Evolutionary conservation across 2,797 vertebrate genomes (phyloP).

Genomic region (Propithecus perrieri): DNA sequence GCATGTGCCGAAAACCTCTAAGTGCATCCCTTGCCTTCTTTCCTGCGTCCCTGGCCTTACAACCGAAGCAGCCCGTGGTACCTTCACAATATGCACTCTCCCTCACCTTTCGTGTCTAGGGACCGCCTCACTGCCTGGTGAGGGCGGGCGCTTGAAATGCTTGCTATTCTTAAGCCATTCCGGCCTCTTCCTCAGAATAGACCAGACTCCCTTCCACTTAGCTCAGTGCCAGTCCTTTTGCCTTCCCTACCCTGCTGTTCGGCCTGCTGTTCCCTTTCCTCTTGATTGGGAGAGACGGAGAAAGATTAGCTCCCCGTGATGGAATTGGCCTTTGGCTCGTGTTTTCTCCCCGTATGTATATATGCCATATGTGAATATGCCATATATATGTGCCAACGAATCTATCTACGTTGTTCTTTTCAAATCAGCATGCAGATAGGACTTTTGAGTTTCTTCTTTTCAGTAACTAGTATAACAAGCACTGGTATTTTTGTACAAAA

Average conservation of each 20-base stretch:
- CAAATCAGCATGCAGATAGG: constrained; percentile 79
- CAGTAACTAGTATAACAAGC: constrained; percentile 92
- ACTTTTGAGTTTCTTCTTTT: constrained; percentile 75
- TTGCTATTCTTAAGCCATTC: constrained; percentile 57
- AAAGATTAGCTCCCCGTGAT: constrained; percentile 54
- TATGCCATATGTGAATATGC: constrained; percentile 79
- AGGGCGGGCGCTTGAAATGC: background rate
- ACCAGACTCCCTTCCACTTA: background rate
- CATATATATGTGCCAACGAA: constrained; percentile 70
- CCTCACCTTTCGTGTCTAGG: background rate
- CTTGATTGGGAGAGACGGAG: background rate
- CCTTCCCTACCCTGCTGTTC: background rate
- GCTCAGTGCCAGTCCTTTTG: constrained; percentile 13
- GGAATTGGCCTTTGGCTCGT: constrained; percentile 77
- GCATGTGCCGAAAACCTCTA: background rate
- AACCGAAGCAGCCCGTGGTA: background rate
- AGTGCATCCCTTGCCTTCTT: background rate
- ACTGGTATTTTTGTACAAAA: constrained; percentile 98
- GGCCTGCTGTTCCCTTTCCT: background rate
- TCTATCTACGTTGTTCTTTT: constrained; percentile 74
- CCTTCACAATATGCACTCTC: background rate
- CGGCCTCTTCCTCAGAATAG: constrained; percentile 8
- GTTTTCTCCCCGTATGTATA: constrained; percentile 80
- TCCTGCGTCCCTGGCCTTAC: background rate
- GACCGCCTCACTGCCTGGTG: background rate